Base-by-base conservation (phyloP, 2,113 vertebrate species). In the Brevimyrus niger region DNA sequence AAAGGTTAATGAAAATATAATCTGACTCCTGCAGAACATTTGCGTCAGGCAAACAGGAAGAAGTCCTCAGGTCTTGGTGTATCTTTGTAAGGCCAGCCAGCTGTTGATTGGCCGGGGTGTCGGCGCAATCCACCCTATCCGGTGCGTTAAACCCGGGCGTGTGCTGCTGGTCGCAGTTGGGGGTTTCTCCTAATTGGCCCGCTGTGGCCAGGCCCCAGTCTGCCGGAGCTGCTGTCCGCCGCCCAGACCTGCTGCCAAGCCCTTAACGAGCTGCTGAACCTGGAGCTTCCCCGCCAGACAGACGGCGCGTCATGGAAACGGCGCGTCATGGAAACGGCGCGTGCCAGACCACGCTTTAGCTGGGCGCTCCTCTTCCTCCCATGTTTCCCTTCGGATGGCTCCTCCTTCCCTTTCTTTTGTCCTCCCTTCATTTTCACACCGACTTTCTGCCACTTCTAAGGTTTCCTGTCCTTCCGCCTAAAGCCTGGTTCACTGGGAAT, bases 121-220 rank as follows among this genome's bases (percentile, higher is more conserved):
- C 21, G 3, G 21, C 8, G 31, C n/a, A 4, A 11, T 46, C 85
- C 13, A 0, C 23, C 47, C 47, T 46, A 47, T 47, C 46, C 7
- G 46, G 27, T 35, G 47, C 31, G 13, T 53, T 86, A 47, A 15
- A 51, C n/a, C 50, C 15, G 7, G 47, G n/a, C 4, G n/a, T 17
- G 44, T 84, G 82, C 6, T 47, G 38, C 85, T 31, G 85, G 19
- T 84, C 82, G 8, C 82, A 47, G 42, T 47, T n/a, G 82, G 82
- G 82, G 17, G 38, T 84, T 46, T 84, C 44, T 47, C 44, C 42
- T 88, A 80, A 88, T 88, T 69, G 88, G 69, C 48, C 47, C 35
- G 3, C 11, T 31, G 38, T 21, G 35, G 88, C 76, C 88, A 38
- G 80, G 31, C 13, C 44, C 21, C 21, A 58, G 80, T 21, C 76